These are phyloP conservation scores for Microtus ochrogaster DNA, from an alignment of 2,113 vertebrate species.

Conservation along the genomic window DNA sequence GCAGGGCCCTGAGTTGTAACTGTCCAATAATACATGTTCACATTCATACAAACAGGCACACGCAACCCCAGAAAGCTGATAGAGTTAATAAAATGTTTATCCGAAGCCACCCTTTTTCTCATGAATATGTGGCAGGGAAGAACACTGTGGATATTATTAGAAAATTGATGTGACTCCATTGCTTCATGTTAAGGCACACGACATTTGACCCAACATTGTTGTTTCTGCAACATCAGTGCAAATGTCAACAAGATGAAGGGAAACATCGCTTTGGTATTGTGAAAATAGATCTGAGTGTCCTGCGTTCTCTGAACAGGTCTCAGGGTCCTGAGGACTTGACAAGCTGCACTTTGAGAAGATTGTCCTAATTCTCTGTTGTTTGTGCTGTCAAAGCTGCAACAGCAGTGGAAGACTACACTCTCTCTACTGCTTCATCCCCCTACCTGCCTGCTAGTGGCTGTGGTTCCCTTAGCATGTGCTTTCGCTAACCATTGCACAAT, in stretches of 20 bases:
- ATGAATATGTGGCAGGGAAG: background rate
- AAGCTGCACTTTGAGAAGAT: background rate
- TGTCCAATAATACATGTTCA: background rate
- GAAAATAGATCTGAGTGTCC: constrained; percentile 37
- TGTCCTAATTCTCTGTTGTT: background rate
- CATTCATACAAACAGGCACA: too few species aligned
- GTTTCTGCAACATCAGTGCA: background rate
- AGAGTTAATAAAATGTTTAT: background rate
- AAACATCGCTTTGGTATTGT: background rate
- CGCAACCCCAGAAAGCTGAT: background rate
- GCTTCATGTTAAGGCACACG: background rate
- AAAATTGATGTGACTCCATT: background rate
- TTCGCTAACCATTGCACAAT: background rate
- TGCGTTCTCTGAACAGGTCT: background rate
- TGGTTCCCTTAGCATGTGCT: background rate
- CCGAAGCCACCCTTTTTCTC: background rate
- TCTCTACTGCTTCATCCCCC: background rate
- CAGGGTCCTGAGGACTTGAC: background rate
- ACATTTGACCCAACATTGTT: background rate
- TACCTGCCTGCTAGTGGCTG: background rate
- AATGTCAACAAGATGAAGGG: background rate
- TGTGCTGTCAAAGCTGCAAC: background rate
- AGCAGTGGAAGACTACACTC: background rate
- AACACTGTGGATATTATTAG: background rate
- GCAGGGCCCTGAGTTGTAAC: background rate